Conservation (phyloP, 2,888 invertebrate species). For the Sinelater perroti region DNA sequence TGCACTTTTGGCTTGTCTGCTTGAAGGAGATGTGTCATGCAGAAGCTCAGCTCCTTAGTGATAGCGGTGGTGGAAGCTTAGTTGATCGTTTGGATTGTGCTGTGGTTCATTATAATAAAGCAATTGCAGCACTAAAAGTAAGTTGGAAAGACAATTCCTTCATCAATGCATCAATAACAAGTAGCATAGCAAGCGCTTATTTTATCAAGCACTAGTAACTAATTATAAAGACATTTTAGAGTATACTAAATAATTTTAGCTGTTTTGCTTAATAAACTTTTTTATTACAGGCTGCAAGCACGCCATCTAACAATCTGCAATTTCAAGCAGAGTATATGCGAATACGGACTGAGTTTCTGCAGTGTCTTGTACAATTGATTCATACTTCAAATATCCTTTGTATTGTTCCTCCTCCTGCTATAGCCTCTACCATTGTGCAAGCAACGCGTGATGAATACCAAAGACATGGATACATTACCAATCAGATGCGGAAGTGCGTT, state of each 20-base stretch:
- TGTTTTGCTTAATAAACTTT: conserved; percentile 6
- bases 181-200: too few relatives aligned
- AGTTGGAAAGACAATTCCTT: too few relatives aligned
- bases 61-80: conserved; percentile 50
- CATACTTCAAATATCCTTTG: conserved; percentile 80
- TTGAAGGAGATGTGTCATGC: conserved; percentile 80
- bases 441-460: conserved; percentile 80
- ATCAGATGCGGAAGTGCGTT: conserved; percentile 79
- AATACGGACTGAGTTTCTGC: conserved; percentile 78
- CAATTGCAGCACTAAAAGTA: conserved; percentile 68
- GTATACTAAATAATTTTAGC: too few relatives aligned
- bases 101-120: conserved; percentile 71
- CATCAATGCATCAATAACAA: too few relatives aligned
- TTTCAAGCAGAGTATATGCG: conserved; percentile 82
- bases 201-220: too few relatives aligned
- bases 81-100: conserved; percentile 65
- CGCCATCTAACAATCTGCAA: conserved; percentile 69
- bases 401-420: conserved; percentile 92
- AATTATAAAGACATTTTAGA: too few relatives aligned
- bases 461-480: conserved; percentile 80
- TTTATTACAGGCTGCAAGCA: conserved; percentile 70
- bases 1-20: conserved; percentile 88
- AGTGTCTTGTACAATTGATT: conserved; percentile 70
- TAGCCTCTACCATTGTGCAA: conserved; percentile 83
- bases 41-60: conserved; percentile 70